phyloP scores from a whole-genome alignment of 2,888 invertebrate species.

The Lepidochrysops patricia region DNA sequence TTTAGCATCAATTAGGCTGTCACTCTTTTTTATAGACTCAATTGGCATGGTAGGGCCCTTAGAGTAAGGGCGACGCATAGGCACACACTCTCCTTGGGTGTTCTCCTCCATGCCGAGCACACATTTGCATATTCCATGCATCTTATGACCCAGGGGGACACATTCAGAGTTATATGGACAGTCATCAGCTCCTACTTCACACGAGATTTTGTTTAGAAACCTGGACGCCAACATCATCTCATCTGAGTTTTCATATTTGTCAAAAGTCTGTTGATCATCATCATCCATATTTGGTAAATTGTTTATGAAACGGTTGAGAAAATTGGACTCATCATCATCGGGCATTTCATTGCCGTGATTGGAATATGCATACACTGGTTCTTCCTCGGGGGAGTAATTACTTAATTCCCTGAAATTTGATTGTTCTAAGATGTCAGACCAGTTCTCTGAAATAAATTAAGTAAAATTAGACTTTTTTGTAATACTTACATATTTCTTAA shows the following conservation, averaged over 20 bases:
- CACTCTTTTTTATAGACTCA: constrained; percentile 49
- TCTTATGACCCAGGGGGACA: constrained; percentile 65
- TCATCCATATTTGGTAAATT: constrained; percentile 56
- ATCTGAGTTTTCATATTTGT: constrained; percentile 55
- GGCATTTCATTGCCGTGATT: constrained; percentile 45
- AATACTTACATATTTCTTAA: no score
- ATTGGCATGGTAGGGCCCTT: constrained; percentile 54
- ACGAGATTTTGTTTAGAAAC: constrained; percentile 69
- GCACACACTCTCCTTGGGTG: constrained; percentile 51
- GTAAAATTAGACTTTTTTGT: no score
- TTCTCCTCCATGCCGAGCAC: constrained; percentile 73
- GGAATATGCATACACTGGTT: constrained; percentile 52
- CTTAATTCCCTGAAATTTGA: constrained; percentile 53
- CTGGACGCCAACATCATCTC: constrained; percentile 66
- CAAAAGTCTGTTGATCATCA: constrained; percentile 46
- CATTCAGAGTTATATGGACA: constrained; percentile 84
- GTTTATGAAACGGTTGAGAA: constrained; percentile 54
- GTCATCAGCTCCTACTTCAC: constrained; percentile 74
- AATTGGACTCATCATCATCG: constrained; percentile 54
- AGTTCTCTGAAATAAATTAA: constrained; percentile 47
- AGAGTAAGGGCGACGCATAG: constrained; percentile 47
- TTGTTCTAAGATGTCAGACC: constrained; percentile 66
- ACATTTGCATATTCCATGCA: constrained; percentile 83
- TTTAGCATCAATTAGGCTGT: constrained; percentile 38
- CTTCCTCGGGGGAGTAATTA: constrained; percentile 60